phyloP scores from a whole-genome alignment of 2,797 vertebrate species.

The Kryptolebias ocellatus region DNA sequence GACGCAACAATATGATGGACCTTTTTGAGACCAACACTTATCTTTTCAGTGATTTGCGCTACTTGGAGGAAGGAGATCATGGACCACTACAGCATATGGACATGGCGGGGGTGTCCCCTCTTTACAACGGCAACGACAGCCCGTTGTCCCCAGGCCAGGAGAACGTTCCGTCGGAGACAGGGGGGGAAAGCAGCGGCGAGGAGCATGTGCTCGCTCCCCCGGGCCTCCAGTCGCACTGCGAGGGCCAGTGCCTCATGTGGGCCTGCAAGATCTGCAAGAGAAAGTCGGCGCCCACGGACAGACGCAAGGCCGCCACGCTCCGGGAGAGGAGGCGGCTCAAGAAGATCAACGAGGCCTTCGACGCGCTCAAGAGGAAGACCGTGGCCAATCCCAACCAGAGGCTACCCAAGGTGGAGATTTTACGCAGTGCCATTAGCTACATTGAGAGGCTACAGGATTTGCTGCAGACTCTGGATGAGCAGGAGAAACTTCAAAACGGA shows the following conservation, averaged over 20 bases:
- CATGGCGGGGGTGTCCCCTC: slow-evolving; percentile 90
- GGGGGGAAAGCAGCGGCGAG: slow-evolving; percentile 93
- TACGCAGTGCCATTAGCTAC: slow-evolving; percentile 97
- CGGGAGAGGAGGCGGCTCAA: slow-evolving; percentile 93
- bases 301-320: slow-evolving; percentile 95
- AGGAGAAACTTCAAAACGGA: slow-evolving; percentile 85
- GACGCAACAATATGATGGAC: slow-evolving; percentile 96
- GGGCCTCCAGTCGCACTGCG: slow-evolving; percentile 91
- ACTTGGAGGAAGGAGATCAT: slow-evolving; percentile 91
- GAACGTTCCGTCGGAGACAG: slow-evolving; percentile 85
- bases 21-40: slow-evolving; percentile 98
- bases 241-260: slow-evolving; percentile 96
- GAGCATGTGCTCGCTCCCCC: slow-evolving; percentile 94
- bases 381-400: slow-evolving; percentile 96
- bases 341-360: slow-evolving; percentile 99
- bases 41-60: slow-evolving; percentile 90
- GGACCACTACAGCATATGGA: slow-evolving; percentile 91
- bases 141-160: slow-evolving; percentile 90
- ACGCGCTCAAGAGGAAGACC: slow-evolving; percentile 93
- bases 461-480: slow-evolving; percentile 91
- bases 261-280: slow-evolving; percentile 98
- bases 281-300: slow-evolving; percentile 92
- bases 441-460: slow-evolving; percentile 95
- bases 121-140: slow-evolving; percentile 89
- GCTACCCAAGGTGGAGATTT: slow-evolving; percentile 98